Evolutionary conservation across 1,140 invertebrate species (phyloP), one percentile per base, ranked within the genome.

Genomic region (Cheumatopsyche charites): DNA sequence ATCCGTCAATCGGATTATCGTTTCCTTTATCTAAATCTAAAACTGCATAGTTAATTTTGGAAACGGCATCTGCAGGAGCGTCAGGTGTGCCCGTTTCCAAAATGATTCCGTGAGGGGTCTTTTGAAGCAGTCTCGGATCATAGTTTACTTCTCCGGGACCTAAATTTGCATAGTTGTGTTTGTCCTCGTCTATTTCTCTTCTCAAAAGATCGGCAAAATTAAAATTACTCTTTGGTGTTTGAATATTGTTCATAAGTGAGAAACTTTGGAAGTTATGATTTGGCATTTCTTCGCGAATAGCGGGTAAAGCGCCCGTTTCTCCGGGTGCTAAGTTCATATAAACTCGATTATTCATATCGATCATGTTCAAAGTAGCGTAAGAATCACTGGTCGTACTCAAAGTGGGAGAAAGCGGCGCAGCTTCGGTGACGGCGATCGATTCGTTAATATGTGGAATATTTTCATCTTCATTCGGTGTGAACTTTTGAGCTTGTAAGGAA

Each of bases 271-370:
- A 23, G 26, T 61, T 55, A n/a, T 9, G 17, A 9, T 68, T n/a
- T 21, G 49, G 49, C 0, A 52, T 41, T 61, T 76, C 75, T 29
- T 73, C 70, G 49, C 66, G 36, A 25, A 72, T 74, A 21, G 66
- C 58, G 3, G 67, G 66, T 9, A 72, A 41, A 52, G 7, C 17
- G 4, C 6, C 12, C 1, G 47, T 21, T 70, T 78, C 75, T 29
- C 79, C 79, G 11, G 87, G 86, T 75, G 80, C 84, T 65, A 91
- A 80, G 78, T 91, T 92, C 82, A 91, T 88, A 77, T 91, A 91
- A 4, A 88, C 78, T 76, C 89, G 86, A 17, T 78, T 68, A 63
- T 82, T 78, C 49, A 81, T 78, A 78, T 85, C 81, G 29, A 82
- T 79, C 21, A 85, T 73, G 73, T 83, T 86, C 15, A 87, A 78